Evolutionary conservation across 1,140 invertebrate genomes (phyloP), one percentile per base, ranked within the genome.

Genomic region (Lutraria rhynchaena): DNA sequence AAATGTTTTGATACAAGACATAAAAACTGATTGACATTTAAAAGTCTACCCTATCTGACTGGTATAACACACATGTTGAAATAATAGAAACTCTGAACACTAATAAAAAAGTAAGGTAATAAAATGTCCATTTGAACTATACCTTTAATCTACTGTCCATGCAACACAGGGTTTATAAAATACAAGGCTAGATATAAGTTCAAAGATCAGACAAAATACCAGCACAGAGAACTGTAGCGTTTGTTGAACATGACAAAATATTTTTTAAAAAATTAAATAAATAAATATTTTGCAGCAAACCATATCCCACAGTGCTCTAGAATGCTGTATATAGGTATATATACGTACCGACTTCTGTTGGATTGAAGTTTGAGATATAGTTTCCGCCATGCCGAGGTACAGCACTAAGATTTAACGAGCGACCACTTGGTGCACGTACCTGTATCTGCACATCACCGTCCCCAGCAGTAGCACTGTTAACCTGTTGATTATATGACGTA

Each of bases 281-380:
- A 41, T 41, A 22, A 41, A 71, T 51, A 51, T 81, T 73, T 63
- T 81, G 35, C 60, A 51, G 65, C 24, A 69, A 41, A 27, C 27
- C 82, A 73, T 29, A 44, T 63, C 29, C 49, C 49, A 65, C 69
- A 78, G 58, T 70, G 60, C 57, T 78, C 81, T 77, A 58, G 24
- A 9, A 33, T 33, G 53, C 35, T 22, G 24, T 53, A n/a, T 22
- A 17, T 71, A n/a, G n/a, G 37, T 41, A 2, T 46, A 13, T 37
- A 70, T 83, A 89, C 88, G 77, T 86, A 88, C 98, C 98, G 60
- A 97, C 96, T 94, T 99, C 98, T 86, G 98, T 96, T 5, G 98
- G 98, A 90, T 98, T 96, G 92, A 99, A 99, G 81, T 96, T 98
- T 65, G 98, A 97, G 82, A 96, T 96, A 90, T 97, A 97, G 22